Conservation (phyloP, 2,888 invertebrate genomes). For the Coleophora flavipennella region DNA sequence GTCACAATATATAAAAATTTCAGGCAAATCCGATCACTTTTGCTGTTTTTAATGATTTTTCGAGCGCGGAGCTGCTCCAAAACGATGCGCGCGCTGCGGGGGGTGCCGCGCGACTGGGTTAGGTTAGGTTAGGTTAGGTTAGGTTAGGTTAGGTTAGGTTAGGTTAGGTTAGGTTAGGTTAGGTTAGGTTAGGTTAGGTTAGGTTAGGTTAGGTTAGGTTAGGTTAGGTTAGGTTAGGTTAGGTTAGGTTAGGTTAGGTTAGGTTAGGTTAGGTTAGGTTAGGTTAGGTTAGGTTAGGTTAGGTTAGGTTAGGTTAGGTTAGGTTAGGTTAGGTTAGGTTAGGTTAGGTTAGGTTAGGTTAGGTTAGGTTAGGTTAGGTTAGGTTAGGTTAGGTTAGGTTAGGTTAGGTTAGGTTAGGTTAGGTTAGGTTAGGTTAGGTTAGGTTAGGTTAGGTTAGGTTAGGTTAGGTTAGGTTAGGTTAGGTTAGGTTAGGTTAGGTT, state of each 20-base stretch:
- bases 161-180: conserved; percentile 6
- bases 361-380: conserved; percentile 7
- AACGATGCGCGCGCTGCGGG: no score
- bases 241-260: conserved; percentile 11
- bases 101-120: no score
- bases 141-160: conserved; percentile 9
- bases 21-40: no score
- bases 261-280: conserved; percentile 10
- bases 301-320: conserved; percentile 6
- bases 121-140: conserved; percentile 11
- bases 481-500: conserved; percentile 13
- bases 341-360: conserved; percentile 12
- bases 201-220: conserved; percentile 8
- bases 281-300: conserved; percentile 6
- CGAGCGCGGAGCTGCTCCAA: no score
- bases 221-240: conserved; percentile 8
- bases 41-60: no score
- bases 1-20: no score
- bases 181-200: conserved; percentile 14
- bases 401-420: conserved; percentile 10
- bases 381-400: conserved; percentile 4
- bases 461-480: conserved; percentile 13
- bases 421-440: conserved; percentile 12
- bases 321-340: conserved; percentile 9
- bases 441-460: conserved; percentile 10